phyloP scores from a whole-genome alignment of 2,113 vertebrate species.

The Gallinago undulata region DNA sequence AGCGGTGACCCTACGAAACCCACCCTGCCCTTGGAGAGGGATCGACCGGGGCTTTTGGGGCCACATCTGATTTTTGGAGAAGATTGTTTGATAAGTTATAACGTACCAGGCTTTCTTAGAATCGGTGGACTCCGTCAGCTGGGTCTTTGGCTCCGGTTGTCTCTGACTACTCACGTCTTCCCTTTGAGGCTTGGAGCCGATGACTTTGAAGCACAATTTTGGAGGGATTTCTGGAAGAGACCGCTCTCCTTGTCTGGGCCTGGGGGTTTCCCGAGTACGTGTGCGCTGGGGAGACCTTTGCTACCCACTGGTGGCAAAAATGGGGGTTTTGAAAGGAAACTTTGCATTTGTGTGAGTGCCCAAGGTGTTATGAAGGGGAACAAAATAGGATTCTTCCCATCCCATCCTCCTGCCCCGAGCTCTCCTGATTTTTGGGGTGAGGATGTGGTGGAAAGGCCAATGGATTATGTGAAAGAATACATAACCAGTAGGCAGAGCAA shows the following conservation, averaged over 20 bases:
- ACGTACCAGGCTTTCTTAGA: background rate
- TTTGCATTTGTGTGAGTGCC: rapidly evolving
- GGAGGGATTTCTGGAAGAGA: background rate
- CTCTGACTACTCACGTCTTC: background rate
- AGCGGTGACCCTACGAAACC: background rate
- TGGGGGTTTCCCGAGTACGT: rapidly evolving
- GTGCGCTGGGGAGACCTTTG: background rate
- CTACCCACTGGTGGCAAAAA: rapidly evolving
- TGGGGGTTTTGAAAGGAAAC: background rate
- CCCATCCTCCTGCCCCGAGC: rapidly evolving
- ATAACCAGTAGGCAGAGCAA: rapidly evolving
- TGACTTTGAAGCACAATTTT: background rate
- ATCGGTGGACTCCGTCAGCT: rapidly evolving
- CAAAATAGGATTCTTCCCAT: rapidly evolving
- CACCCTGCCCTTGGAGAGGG: background rate
- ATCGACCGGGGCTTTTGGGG: background rate
- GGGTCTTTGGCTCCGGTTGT: background rate
- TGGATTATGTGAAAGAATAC: rapidly evolving
- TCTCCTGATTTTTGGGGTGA: background rate
- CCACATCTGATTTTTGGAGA: background rate
- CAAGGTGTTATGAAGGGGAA: background rate
- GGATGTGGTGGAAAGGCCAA: background rate
- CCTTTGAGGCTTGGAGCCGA: background rate
- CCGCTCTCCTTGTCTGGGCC: background rate
- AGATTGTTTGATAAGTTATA: background rate